Conservation (phyloP, 2,797 vertebrate species). For the Philypnodon macrostomus region DNA sequence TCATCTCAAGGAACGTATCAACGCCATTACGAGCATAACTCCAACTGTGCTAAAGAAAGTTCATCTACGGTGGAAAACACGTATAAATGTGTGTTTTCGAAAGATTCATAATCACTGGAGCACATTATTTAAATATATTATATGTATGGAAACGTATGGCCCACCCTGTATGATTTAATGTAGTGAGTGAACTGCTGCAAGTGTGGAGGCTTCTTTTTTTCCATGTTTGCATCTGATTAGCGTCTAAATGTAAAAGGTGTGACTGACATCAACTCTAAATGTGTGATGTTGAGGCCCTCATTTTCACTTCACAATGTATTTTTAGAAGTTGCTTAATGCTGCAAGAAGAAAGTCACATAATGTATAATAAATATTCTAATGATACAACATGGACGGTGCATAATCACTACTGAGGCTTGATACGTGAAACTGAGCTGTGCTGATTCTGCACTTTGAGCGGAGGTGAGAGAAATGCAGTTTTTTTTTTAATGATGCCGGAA, state of each 20-base stretch:
- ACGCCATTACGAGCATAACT: too few relatives aligned
- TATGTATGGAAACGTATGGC: too few relatives aligned
- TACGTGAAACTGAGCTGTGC: conserved; percentile 1
- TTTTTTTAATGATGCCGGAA: conserved; percentile 4
- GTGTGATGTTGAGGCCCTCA: background rate
- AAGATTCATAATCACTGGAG: too few relatives aligned
- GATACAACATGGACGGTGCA: conserved; percentile 9
- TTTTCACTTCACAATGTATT: background rate
- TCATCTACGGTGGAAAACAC: too few relatives aligned
- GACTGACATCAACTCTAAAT: background rate
- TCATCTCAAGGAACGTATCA: too few relatives aligned
- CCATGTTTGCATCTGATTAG: background rate
- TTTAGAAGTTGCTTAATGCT: conserved; percentile 5
- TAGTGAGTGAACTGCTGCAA: too few relatives aligned
- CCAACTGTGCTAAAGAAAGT: too few relatives aligned
- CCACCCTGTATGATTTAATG: too few relatives aligned
- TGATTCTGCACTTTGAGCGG: conserved; percentile 2
- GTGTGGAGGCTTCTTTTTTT: too few relatives aligned
- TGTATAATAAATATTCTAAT: conserved; percentile 21
- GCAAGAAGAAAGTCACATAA: background rate
- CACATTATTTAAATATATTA: too few relatives aligned
- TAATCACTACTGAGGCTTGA: conserved; percentile 15
- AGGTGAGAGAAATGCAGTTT: background rate
- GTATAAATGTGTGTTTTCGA: too few relatives aligned
- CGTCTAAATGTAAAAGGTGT: background rate